Percentiles rank a stretch among this genome's conserved stretches.
Conservation (phyloP, 2,888 invertebrate species). For the Tinea semifulvella region DNA sequence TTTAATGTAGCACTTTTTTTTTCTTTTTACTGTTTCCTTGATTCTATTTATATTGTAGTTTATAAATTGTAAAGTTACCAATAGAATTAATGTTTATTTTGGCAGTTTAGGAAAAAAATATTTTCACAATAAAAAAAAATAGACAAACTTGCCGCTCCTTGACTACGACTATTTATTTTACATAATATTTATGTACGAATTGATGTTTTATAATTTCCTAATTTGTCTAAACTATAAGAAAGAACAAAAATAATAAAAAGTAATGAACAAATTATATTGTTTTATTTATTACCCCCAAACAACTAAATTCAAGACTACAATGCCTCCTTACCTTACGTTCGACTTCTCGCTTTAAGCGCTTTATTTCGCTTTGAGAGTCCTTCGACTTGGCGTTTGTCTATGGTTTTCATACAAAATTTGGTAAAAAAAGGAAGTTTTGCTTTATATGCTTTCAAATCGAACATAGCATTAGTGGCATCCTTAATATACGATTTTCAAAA, state of each 20-base stretch:
- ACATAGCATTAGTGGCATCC: too few relatives aligned
- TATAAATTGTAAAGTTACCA: conserved; percentile 58
- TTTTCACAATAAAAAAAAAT: conserved; percentile 22
- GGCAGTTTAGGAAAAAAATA: conserved; percentile 24
- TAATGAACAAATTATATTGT: conserved; percentile 32
- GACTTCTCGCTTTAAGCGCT: too few relatives aligned
- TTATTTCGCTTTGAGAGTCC: too few relatives aligned
- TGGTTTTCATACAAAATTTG: too few relatives aligned
- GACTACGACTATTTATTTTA: conserved; percentile 47
- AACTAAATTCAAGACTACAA: too few relatives aligned
- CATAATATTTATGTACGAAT: conserved; percentile 43
- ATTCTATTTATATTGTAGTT: conserved; percentile 29
- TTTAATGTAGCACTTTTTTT: not conserved
- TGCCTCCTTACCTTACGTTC: too few relatives aligned
- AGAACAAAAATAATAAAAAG: conserved; percentile 46
- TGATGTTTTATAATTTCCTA: conserved; percentile 31
- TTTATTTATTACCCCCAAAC: conserved; percentile 32
- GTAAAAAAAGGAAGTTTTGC: too few relatives aligned
- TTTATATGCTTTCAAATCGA: too few relatives aligned
- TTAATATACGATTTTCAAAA: too few relatives aligned
- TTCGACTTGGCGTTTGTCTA: too few relatives aligned
- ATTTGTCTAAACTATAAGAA: conserved; percentile 52
- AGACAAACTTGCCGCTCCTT: conserved; percentile 45
- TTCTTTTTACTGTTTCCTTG: conserved; percentile 20
- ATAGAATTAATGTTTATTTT: conserved; percentile 38